phyloP scores from a whole-genome alignment of 2,797 vertebrate genomes.

The Gallinago stenura region DNA sequence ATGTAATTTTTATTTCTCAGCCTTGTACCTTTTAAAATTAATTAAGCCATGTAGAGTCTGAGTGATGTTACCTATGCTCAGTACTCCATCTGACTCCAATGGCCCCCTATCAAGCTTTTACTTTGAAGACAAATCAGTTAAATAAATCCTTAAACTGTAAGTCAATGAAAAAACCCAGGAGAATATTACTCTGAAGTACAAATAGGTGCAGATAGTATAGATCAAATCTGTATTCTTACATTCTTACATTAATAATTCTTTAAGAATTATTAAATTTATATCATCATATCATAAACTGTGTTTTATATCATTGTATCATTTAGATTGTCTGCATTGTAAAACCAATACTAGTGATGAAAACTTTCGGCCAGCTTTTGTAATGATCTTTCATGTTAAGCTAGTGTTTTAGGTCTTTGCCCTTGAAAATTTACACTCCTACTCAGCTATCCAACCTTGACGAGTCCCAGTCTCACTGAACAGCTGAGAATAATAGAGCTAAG shows the following conservation, averaged over 20 bases:
- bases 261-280: neutral
- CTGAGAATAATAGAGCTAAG: neutral
- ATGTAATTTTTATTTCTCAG: constrained; percentile 14
- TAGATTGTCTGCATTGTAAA: neutral
- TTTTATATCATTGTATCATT: neutral
- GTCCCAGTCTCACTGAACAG: neutral
- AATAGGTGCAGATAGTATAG: neutral
- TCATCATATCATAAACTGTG: neutral
- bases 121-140: neutral
- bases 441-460: neutral
- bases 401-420: neutral
- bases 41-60: neutral
- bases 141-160: neutral
- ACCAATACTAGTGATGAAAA: neutral
- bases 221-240: neutral
- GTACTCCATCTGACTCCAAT: neutral
- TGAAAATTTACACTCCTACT: neutral
- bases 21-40: constrained; percentile 47
- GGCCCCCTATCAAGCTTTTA: neutral
- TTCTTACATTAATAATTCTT: neutral
- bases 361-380: neutral
- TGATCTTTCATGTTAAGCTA: neutral
- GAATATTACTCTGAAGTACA: neutral
- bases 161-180: neutral
- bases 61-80: neutral